These are phyloP conservation scores for Oreocharis arfaki DNA, from an alignment of 2,113 vertebrate genomes.

Conservation along the genomic window DNA sequence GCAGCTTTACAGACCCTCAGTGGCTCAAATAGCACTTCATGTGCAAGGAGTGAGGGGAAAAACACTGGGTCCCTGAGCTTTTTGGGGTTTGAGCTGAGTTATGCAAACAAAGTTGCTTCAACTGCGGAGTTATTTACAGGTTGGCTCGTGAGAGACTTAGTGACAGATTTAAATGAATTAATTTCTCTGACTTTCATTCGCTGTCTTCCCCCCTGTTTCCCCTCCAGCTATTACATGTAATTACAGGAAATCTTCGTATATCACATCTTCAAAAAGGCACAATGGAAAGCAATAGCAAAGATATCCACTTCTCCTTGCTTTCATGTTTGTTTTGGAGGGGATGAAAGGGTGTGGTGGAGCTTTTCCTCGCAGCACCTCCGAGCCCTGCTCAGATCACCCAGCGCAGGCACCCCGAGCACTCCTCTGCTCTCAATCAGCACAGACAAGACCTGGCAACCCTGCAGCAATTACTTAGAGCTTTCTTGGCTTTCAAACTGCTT, in stretches of 20 bases:
- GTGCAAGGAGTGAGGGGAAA: neutral
- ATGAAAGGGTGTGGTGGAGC: neutral
- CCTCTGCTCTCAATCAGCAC: neutral
- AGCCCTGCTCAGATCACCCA: neutral
- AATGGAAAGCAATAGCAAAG: slow-evolving; percentile 9
- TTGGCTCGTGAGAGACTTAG: neutral
- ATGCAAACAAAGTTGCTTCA: slow-evolving; percentile 5
- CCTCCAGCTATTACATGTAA: slow-evolving; percentile 41
- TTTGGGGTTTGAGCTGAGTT: slow-evolving; percentile 23
- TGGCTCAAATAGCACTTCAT: neutral
- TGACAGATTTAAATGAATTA: slow-evolving; percentile 50
- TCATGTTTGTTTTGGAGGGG: slow-evolving; percentile 42
- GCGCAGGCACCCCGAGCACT: neutral
- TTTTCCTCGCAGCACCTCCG: neutral
- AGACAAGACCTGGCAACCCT: neutral
- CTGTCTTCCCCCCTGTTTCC: neutral
- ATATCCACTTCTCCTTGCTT: neutral
- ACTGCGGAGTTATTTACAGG: slow-evolving; percentile 24
- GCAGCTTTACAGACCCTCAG: neutral
- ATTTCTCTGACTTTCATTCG: neutral
- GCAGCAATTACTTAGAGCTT: neutral
- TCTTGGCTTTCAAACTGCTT: neutral
- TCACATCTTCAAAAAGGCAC: slow-evolving; percentile 51
- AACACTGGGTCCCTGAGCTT: neutral
- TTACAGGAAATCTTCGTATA: slow-evolving; percentile 50